phyloP scores from a whole-genome alignment of 2,888 invertebrate genomes.

The Idaea aversata region DNA sequence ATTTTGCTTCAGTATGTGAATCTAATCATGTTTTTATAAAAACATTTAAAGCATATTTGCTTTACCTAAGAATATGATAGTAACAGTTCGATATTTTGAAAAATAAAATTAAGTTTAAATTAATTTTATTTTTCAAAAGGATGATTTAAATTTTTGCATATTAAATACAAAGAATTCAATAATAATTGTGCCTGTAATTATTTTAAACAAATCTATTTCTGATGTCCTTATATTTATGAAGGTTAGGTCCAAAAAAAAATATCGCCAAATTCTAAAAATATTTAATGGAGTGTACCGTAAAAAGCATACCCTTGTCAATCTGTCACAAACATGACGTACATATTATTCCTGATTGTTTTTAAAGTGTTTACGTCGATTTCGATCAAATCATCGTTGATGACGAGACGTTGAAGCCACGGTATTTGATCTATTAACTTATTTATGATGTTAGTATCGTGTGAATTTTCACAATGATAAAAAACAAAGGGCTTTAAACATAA shows the following conservation, averaged over 20 bases:
- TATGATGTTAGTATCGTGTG: constrained; percentile 40
- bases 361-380: constrained; percentile 55
- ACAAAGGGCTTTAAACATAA: constrained; percentile 66
- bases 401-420: constrained; percentile 30
- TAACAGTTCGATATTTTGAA: no score
- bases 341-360: constrained; percentile 63
- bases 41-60: neutral
- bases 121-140: neutral
- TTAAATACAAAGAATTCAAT: no score
- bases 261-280: constrained; percentile 17
- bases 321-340: constrained; percentile 76
- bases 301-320: constrained; percentile 71
- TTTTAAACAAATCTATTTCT: neutral
- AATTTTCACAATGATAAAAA: constrained; percentile 60
- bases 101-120: neutral
- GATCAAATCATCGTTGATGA: constrained; percentile 45
- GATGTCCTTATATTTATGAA: neutral
- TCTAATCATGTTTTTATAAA: neutral
- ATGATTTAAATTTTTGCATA: neutral
- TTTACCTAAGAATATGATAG: no score
- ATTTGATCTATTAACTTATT: constrained; percentile 29
- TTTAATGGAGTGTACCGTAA: constrained; percentile 69
- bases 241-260: neutral
- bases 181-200: neutral
- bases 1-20: constrained; percentile 10